Evolutionary conservation across 2,113 vertebrate genomes (phyloP).

Genomic region (Urocolius indicus): DNA sequence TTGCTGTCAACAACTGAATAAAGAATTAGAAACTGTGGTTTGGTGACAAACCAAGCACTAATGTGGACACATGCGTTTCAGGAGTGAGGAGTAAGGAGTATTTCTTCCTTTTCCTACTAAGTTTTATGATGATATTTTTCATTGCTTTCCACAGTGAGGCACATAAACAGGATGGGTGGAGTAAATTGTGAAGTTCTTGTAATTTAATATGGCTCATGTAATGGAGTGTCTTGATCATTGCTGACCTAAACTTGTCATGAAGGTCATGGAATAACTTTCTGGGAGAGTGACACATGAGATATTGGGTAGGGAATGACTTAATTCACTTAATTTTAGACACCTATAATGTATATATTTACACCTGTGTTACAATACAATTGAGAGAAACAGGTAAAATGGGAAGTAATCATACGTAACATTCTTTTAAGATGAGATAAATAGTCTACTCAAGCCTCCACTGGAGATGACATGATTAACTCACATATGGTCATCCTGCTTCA

Average conservation of each 20-base stretch:
- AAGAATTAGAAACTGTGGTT: neutral
- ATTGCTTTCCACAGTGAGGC: neutral
- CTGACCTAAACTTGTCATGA: neutral
- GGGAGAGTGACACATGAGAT: neutral
- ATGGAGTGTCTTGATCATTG: neutral
- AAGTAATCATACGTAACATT: neutral
- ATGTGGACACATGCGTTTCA: neutral
- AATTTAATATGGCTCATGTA: neutral
- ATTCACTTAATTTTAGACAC: neutral
- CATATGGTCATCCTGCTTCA: neutral
- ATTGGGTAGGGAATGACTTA: neutral
- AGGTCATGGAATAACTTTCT: neutral
- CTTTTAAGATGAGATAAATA: neutral
- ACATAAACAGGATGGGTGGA: neutral
- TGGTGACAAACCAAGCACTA: neutral
- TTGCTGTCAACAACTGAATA: neutral
- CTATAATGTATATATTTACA: neutral
- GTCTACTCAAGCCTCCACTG: neutral
- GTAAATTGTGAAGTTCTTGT: neutral
- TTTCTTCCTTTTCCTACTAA: neutral
- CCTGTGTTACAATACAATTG: neutral
- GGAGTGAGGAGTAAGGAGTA: neutral
- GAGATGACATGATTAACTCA: neutral
- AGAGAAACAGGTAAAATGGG: neutral
- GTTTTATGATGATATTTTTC: neutral